Base-by-base conservation (phyloP, 1,140 invertebrate species). In the Drosophila ercepeae region DNA sequence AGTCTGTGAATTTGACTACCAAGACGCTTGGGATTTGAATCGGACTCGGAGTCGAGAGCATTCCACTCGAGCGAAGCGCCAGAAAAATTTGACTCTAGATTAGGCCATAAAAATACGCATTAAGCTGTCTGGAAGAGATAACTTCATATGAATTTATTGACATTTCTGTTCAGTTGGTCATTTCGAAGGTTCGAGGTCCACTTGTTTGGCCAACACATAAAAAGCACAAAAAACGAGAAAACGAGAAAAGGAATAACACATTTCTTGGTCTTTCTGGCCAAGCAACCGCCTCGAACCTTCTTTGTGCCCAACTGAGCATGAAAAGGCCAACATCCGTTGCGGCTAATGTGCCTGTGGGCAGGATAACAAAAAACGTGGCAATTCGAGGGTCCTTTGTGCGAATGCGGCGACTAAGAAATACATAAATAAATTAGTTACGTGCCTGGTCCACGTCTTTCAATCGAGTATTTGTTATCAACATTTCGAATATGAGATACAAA, bases 91-190 rank as follows among this genome's bases (percentile, higher is more conserved):
- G 82, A 81, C 68, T 86, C 59, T 81, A 86, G 81, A 81, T 88
- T 84, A 77, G 81, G 82, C 82, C 58, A 84, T 84, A 88, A 84
- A 84, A 86, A 88, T 63, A 52, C 76, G 67, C 81, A 88, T 88
- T 86, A 86, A 88, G 82, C 82, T 86, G 82, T 86, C 82, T 86
- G 82, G 82, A 60, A 82, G 82, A 86, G 82, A 86, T 86, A 86
- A 88, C 82, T 88, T 88, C 63, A 86, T 86, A 88, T 88, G 73
- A 88, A 86, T 86, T 86, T 86, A 86, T 86, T 88, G 82, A 86
- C 77, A 81, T 75, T 61, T 75, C 36, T 50, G 57, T 65, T 68
- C 58, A 53, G 48, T 71, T 61, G 71, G 76, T 58, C 76, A 79
- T 70, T 60, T 75, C 53, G 41, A 59, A 61, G 49, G 58, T 39